A percentile compares a stretch with the other conserved stretches of the same genome.
These are phyloP conservation scores for Karalla daura DNA, from an alignment of 2,797 vertebrate genomes.

Conservation along the genomic window DNA sequence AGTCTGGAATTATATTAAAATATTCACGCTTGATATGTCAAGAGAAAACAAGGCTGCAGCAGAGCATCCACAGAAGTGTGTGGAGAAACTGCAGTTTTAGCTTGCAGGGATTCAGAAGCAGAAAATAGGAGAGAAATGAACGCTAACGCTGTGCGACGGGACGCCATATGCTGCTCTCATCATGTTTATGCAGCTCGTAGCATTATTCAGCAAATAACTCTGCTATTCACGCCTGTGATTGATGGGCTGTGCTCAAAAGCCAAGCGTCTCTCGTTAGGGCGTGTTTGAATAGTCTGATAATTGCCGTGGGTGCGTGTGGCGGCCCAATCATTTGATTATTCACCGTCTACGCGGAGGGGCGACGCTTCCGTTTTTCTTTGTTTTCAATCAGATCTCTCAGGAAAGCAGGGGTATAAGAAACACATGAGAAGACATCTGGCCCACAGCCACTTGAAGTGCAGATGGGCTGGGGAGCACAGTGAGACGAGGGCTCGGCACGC, in stretches of 20 bases:
- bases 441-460: slow-evolving; percentile 22
- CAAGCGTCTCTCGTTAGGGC: slow-evolving; percentile 8
- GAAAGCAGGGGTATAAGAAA: slow-evolving; percentile 34
- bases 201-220: slow-evolving; percentile 37
- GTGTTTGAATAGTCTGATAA: slow-evolving; percentile 41
- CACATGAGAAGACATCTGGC: slow-evolving; percentile 30
- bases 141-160: slow-evolving; percentile 17
- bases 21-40: slow-evolving; percentile 40
- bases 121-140: slow-evolving; percentile 40
- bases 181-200: slow-evolving; percentile 19
- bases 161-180: slow-evolving; percentile 30
- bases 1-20: slow-evolving; percentile 53
- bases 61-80: slow-evolving; percentile 13
- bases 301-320: slow-evolving; percentile 22
- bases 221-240: slow-evolving; percentile 9
- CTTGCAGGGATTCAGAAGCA: slow-evolving; percentile 37
- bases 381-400: slow-evolving; percentile 22
- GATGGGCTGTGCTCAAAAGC: slow-evolving; percentile 7
- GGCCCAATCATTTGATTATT: slow-evolving; percentile 55
- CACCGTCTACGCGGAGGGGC: slow-evolving; percentile 38
- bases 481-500: slow-evolving; percentile 4
- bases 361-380: slow-evolving; percentile 32
- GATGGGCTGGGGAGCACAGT: slow-evolving; percentile 4
- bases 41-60: slow-evolving; percentile 35
- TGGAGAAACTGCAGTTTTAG: slow-evolving; percentile 13